Conservation (phyloP, 92 coral and sea anemone species). For the Montipora capitata region DNA sequence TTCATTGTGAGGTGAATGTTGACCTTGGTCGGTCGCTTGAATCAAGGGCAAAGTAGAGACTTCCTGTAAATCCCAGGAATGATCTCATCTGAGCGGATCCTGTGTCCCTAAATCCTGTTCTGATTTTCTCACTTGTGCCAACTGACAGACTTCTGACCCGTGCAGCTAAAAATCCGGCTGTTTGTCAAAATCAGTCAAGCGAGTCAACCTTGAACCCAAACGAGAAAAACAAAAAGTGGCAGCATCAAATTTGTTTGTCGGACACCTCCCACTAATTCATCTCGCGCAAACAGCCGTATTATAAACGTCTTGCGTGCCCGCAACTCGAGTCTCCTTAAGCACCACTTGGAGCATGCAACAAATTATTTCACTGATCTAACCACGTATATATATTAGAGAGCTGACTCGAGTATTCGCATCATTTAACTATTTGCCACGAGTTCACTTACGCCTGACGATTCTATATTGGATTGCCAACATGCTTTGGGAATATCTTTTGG, state of each 20-base stretch:
- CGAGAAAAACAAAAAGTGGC: constrained; percentile 46
- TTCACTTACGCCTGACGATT: constrained; percentile 17
- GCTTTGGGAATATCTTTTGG: constrained; percentile 31
- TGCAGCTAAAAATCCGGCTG: constrained; percentile 44
- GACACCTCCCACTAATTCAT: constrained; percentile 58
- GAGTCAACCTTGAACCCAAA: constrained; percentile 65
- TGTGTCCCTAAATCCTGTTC: constrained; percentile 22
- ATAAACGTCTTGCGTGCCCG: constrained; percentile 45
- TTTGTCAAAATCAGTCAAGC: constrained; percentile 66
- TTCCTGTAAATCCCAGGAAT: neutral
- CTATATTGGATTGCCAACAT: constrained; percentile 32
- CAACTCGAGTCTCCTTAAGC: constrained; percentile 35
- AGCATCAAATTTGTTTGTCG: constrained; percentile 60
- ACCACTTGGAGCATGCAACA: constrained; percentile 40
- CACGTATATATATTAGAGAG: neutral
- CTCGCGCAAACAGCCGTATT: constrained; percentile 29
- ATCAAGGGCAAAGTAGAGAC: neutral
- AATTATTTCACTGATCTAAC: neutral
- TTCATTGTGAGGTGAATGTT: neutral
- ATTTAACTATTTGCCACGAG: constrained; percentile 9
- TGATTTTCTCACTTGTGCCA: constrained; percentile 16
- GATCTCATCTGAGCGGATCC: constrained; percentile 33
- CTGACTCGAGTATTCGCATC: neutral
- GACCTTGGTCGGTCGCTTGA: constrained; percentile 1
- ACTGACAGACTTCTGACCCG: constrained; percentile 53